Evolutionary conservation across 64 coral and sea anemone species (phyloP).

Genomic region (Pocillopora damicornis): DNA sequence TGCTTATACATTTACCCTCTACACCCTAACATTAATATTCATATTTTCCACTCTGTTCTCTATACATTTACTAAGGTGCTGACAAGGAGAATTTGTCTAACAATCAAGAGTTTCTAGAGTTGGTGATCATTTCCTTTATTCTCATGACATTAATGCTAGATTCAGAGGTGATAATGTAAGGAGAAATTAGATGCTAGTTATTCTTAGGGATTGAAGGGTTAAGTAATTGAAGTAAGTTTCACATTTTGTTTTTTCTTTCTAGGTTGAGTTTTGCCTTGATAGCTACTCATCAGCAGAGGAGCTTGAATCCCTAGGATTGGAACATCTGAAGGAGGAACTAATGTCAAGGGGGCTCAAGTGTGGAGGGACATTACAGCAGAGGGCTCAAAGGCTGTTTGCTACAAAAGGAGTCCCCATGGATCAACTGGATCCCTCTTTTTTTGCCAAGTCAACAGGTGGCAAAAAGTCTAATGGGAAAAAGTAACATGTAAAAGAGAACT

Average conservation of each 20-base stretch:
- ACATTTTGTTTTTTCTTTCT: not conserved
- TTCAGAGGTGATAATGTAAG: too few species aligned
- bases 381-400: slow-evolving; percentile 85
- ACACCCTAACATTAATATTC: too few species aligned
- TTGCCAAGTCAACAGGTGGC: slow-evolving; percentile 64
- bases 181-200: too few species aligned
- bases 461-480: slow-evolving; percentile 61
- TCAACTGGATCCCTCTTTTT: slow-evolving; percentile 74
- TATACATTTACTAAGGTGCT: too few species aligned
- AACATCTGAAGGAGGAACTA: slow-evolving; percentile 68
- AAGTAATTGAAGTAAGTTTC: not conserved
- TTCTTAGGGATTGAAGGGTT: too few species aligned
- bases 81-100: too few species aligned
- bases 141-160: too few species aligned
- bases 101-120: too few species aligned
- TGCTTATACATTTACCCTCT: not conserved
- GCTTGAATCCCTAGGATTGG: slow-evolving; percentile 74
- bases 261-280: slow-evolving; percentile 43
- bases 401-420: slow-evolving; percentile 77
- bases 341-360: slow-evolving; percentile 84
- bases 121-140: too few species aligned
- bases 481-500: not conserved
- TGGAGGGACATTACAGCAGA: slow-evolving; percentile 95
- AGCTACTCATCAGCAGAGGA: slow-evolving; percentile 56
- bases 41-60: too few species aligned